phyloP scores from a whole-genome alignment of 2,888 invertebrate species.

The Troides oblongomaculatus region DNA sequence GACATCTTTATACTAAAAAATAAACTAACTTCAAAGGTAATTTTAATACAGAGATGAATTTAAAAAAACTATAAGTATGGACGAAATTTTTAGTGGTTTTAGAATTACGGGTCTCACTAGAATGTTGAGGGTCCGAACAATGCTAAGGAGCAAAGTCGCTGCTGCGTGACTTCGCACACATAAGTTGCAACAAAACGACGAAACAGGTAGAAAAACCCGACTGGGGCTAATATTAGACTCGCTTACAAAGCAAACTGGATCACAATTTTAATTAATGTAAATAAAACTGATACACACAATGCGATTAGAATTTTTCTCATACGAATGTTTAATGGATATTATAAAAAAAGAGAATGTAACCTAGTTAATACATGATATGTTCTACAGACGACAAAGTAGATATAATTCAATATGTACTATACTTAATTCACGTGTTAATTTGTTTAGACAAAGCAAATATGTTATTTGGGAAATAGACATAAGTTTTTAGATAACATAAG shows the following conservation, averaged over 20 bases:
- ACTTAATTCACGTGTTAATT: too few species aligned
- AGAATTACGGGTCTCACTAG: constrained; percentile 48
- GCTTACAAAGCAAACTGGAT: constrained; percentile 48
- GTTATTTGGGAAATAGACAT: too few species aligned
- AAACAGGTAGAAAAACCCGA: constrained; percentile 60
- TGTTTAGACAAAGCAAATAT: too few species aligned
- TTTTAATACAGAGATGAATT: too few species aligned
- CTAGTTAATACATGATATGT: background rate
- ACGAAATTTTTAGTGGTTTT: constrained; percentile 15
- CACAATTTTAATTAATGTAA: constrained; percentile 37
- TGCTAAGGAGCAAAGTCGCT: constrained; percentile 51
- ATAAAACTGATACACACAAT: constrained; percentile 16
- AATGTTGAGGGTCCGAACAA: constrained; percentile 50
- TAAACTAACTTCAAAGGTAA: too few species aligned
- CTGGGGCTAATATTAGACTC: constrained; percentile 55
- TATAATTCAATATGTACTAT: too few species aligned
- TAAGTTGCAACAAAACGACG: constrained; percentile 58
- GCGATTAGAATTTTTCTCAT: background rate
- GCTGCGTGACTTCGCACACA: constrained; percentile 68
- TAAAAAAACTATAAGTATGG: background rate
- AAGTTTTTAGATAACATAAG: too few species aligned
- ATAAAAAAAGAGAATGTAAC: constrained; percentile 1
- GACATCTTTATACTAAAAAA: too few species aligned
- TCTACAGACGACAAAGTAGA: background rate
- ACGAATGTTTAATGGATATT: background rate